Evolutionary conservation across 1,140 invertebrate species (phyloP), one percentile per base, ranked within the genome.

Genomic region (Orchestia grillus): DNA sequence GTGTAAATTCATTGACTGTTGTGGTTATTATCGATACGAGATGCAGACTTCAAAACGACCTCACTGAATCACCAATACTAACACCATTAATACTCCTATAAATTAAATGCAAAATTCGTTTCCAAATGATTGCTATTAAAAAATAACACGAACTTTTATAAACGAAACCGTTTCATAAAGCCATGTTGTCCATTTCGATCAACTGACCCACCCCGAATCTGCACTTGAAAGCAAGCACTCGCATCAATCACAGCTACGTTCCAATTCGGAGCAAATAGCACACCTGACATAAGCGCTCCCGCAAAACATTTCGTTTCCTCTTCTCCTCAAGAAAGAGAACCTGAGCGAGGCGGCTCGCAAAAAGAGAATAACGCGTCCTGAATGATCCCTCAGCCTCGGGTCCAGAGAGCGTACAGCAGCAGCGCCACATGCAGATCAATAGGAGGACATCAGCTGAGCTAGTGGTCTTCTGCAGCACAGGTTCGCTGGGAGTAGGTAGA

Each of bases 371-470:
- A 90, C 8, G 92, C 92, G 92, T 44, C 92, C 92, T 47, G 6
- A 94, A 44, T 45, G 92, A 94, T 94, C 44, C 92, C 92, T 94
- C 92, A 94, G 43, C 8, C 44, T 23, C 8, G 92, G 92, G 43
- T 28, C 11, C 41, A 94, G 92, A n/a, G 41, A 44, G 43, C 43
- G 23, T 28, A 94, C 90, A 92, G 44, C 90, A 43, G 41, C 41
- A 92, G 44, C 90, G 8, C 4, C 41, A 44, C 19, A 36, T 36
- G 11, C 43, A 94, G 92, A 94, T 94, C 92, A 94, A 94, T 94
- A 94, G 44, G 92, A 94, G 44, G 92, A 47, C 92, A 94, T 94
- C 44, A 94, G 92, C 92, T 47, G 92, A 44, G 44, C 44, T 15
- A 0, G 62, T 77, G 62, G 62, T 77, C 62, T 77, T 28, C 62